Conservation (phyloP, 1,140 invertebrate genomes). For the Aphidius gifuensis region DNA sequence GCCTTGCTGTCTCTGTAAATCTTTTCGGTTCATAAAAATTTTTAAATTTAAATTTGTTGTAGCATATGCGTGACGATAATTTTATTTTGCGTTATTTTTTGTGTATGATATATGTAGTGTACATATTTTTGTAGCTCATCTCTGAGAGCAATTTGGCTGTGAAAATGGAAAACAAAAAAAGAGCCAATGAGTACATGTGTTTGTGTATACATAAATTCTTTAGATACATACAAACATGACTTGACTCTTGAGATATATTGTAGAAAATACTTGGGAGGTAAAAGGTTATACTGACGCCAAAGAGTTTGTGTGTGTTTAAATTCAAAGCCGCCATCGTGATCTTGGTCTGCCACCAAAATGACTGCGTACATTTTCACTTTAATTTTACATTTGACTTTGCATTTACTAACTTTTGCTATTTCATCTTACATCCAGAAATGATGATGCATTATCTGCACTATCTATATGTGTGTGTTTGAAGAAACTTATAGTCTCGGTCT, state of each 20-base stretch:
- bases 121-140: too few species aligned
- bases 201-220: background rate
- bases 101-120: too few species aligned
- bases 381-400: background rate
- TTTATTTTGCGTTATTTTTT: too few species aligned
- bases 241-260: too few species aligned
- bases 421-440: too few species aligned
- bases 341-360: slow-evolving; percentile 18
- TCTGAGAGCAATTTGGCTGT: background rate
- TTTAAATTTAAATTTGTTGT: slow-evolving; percentile 49
- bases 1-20: slow-evolving; percentile 44
- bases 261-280: too few species aligned
- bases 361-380: slow-evolving; percentile 2
- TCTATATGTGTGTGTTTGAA: background rate
- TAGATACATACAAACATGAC: too few species aligned
- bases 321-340: slow-evolving; percentile 14
- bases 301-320: slow-evolving; percentile 8
- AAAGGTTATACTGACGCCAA: background rate
- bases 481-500: slow-evolving; percentile 20
- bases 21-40: slow-evolving; percentile 51
- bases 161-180: slow-evolving; percentile 8
- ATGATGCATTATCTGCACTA: too few species aligned
- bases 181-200: background rate
- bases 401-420: too few species aligned
- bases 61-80: slow-evolving; percentile 46